Conservation (phyloP, 1,140 invertebrate genomes). For the Bombus fervidus region DNA sequence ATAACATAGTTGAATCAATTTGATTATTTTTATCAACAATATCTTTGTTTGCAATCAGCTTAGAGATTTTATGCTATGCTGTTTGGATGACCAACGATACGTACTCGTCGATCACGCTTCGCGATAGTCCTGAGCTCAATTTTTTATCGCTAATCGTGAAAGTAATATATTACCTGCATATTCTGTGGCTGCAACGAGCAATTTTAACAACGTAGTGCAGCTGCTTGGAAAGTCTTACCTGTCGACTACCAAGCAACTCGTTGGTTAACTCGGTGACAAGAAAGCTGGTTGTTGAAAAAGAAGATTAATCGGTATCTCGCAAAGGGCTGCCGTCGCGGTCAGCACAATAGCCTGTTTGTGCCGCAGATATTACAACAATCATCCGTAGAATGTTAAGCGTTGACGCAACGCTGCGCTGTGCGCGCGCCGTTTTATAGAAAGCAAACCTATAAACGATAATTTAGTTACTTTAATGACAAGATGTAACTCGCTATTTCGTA, state of each 20-base stretch:
- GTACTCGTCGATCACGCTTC: neutral
- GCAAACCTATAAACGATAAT: neutral
- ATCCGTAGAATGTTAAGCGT: conserved; percentile 1
- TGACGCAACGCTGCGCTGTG: neutral
- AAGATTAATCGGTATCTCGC: conserved; percentile 2
- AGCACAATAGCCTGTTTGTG: neutral
- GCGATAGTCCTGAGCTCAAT: neutral
- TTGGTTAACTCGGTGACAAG: conserved; percentile 1
- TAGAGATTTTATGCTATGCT: neutral
- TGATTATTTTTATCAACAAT: neutral
- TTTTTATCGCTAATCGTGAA: neutral
- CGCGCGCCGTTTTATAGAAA: too few species aligned
- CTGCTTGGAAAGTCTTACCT: neutral
- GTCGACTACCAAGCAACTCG: neutral
- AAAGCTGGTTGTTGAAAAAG: neutral
- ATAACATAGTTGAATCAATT: too few species aligned
- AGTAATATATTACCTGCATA: neutral
- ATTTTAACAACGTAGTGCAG: neutral
- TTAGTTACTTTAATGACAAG: neutral
- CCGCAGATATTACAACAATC: neutral
- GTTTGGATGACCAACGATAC: neutral
- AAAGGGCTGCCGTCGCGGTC: neutral
- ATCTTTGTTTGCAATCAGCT: neutral
- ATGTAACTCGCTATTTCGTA: neutral
- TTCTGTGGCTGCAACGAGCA: neutral